Evolutionary conservation across 2,888 invertebrate species (phyloP), one percentile per base, ranked within the genome.

Genomic region (Mythimna pallens): DNA sequence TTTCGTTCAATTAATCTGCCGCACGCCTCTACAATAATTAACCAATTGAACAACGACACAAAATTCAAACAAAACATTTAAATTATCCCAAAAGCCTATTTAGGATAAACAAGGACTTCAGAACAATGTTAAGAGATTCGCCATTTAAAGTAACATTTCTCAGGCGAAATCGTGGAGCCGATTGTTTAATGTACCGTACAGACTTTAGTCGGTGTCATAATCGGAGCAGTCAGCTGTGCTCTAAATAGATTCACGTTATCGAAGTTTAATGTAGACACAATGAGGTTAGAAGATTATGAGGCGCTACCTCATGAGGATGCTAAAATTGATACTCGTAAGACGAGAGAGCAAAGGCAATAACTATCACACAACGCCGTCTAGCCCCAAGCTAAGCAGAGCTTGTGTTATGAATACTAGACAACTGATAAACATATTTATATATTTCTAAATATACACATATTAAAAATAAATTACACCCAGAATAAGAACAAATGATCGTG

Each of bases 171-270:
- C 82, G 78, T 14, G 72, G 62, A 81, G 79, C 85, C 87, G 87
- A 92, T 93, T 93, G 94, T 90, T 94, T 88, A 95, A 95, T 95
- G 95, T 95, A 94, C 89, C 89, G 94, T 89, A 79, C 83, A 81
- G 84, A 89, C 89, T 89, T 91, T 90, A 92, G 90, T 90, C 89
- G 89, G 89, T 89, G 90, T 92, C 92, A 91, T 92, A 92, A 92
- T 92, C 92, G 93, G 91, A 81, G 81, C 94, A 92, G 88, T 93
- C 92, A 87, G 84, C 89, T 89, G 93, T 91, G 82, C 63, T 81
- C 87, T 90, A 89, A 91, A 91, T 92, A 91, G 85, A 89, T 88
- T 88, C 85, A 78, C 85, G 86, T 88, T 89, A 89, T 88, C 88
- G 87, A 84, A 87, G 84, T 88, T 88, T 88, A 89, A 90, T 89